Percentiles rank a stretch among this genome's conserved stretches.
These are phyloP conservation scores for Mesocentrotus franciscanus DNA, from an alignment of 53 echinoderm and acorn worm species.

Conservation along the genomic window DNA sequence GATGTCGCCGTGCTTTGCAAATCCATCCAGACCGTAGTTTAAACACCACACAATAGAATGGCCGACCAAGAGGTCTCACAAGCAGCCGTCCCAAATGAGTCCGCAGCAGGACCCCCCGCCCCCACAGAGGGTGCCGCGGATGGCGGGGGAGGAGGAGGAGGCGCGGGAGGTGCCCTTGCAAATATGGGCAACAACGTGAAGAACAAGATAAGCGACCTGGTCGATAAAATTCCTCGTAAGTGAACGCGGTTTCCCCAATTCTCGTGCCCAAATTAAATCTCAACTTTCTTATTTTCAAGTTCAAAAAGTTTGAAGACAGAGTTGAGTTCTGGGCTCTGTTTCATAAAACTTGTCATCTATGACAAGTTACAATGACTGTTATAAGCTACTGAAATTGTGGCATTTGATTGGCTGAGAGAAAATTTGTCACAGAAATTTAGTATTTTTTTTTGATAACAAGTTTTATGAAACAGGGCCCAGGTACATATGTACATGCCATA, in stretches of 20 bases:
- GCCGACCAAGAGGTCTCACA: conserved; percentile 39
- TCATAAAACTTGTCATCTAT: too few species aligned
- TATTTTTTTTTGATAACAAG: too few species aligned
- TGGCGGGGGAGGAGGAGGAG: conserved; percentile 63
- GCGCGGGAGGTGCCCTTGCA: neutral
- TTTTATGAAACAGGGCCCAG: too few species aligned
- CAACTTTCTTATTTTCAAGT: too few species aligned
- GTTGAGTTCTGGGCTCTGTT: too few species aligned
- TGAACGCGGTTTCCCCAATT: neutral
- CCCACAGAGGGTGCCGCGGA: conserved; percentile 56
- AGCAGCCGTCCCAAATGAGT: conserved; percentile 43
- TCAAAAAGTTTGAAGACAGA: too few species aligned
- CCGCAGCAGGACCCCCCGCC: conserved; percentile 58
- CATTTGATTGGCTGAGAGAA: too few species aligned
- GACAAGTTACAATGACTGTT: too few species aligned
- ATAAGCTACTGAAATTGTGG: too few species aligned
- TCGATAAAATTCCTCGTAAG: conserved; percentile 83
- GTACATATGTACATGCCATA: too few species aligned
- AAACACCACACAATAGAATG: conserved; percentile 9
- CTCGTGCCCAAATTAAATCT: neutral
- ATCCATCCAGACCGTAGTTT: conserved; percentile 55
- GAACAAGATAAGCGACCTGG: conserved; percentile 68
- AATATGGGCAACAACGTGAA: conserved; percentile 57
- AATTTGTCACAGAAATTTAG: too few species aligned
- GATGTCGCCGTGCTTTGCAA: conserved; percentile 27